Evolutionary conservation across 2,888 invertebrate genomes (phyloP), one percentile per base, ranked within the genome.

Genomic region (Microctonus hyperodae): DNA sequence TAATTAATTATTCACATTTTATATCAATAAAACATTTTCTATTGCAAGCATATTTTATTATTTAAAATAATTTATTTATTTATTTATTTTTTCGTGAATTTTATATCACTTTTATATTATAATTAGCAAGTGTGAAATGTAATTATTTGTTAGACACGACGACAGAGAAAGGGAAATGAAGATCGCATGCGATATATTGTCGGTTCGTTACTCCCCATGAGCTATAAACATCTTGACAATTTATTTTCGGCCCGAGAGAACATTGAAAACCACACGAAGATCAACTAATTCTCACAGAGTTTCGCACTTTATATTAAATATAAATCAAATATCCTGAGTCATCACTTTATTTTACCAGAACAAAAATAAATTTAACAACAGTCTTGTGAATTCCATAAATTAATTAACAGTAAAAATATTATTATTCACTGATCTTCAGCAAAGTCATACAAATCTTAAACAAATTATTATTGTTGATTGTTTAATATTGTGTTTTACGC

Each of bases 141-240:
- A 0, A 51, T 22, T 13, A 13, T 51, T 9, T 25, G 4, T 10
- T n/a, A 11, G 5, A 23, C 23, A 51, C 13, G 4, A 25, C n/a
- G n/a, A n/a, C n/a, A 22, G 13, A 13, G 11, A n/a, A 51, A 51
- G 51, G 4, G 25, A 11, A 5, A 20, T 44, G 16, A 16, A 44
- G n/a, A 44, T 44, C 44, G 16, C 44, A 31, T 55, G 37, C 56
- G 37, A 50, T 51, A 51, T 53, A 58, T 61, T 56, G 51, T 65
- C 67, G 58, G 64, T 70, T 68, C 73, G 69, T 76, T 75, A 70
- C 70, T 71, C 72, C 67, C 64, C 44, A 9, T 23, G 70, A 33
- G 65, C 70, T 71, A 70, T 68, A 73, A 65, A 60, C 57, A 67
- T 60, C 64, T 55, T 62, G 62, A 31, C 56, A 50, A 44, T 69